Evolutionary conservation across 2,113 vertebrate species (phyloP), one percentile per base, ranked within the genome.

Genomic region (Muntiacus reevesi): DNA sequence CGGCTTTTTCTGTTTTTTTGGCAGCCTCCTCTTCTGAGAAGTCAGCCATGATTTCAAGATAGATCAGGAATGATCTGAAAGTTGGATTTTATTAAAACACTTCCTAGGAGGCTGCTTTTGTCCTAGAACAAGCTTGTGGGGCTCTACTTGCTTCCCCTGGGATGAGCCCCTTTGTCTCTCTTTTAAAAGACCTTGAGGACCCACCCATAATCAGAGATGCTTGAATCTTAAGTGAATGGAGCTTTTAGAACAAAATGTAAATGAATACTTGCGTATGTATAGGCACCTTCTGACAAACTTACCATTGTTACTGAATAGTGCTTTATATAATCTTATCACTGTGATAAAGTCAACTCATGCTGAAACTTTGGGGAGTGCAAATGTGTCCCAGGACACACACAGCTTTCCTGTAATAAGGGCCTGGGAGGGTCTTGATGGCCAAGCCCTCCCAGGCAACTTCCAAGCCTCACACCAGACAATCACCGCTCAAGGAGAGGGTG

Each of bases 391-490:
- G 55, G 27, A 47, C 4, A n/a, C 33, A 28, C 52, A 50, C 8
- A 54, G 47, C 27, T 92, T 5, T 50, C 25, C 19, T 1, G 0
- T 3, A 23, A 28, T 95, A 45, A 40, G 43, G 54, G 28, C 27
- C 45, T 19, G 0, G 30, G n/a, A 52, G 25, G 52, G 36, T 60
- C 43, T 28, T 7, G 40, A 25, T 12, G 30, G 82, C 9, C 17
- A 55, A 27, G 55, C 28, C 27, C 6, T 87, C 19, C 8, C 16
- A 12, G 43, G 43, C 17, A 50, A 27, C 30, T 17, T 30, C 62
- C 40, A 0, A 0, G 4, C 4, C 21, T 79, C 45, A 59, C 0
- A 6, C 11, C 14, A 43, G 23, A 11, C 1, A 21, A 28, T 11
- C 33, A 71, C 55, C 71, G n/a, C 45, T 62, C 27, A 55, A 81